A percentile compares a stretch with the other conserved stretches of the same genome.
phyloP scores from a whole-genome alignment of 1,140 invertebrate species.

The Centruroides sculpturatus region DNA sequence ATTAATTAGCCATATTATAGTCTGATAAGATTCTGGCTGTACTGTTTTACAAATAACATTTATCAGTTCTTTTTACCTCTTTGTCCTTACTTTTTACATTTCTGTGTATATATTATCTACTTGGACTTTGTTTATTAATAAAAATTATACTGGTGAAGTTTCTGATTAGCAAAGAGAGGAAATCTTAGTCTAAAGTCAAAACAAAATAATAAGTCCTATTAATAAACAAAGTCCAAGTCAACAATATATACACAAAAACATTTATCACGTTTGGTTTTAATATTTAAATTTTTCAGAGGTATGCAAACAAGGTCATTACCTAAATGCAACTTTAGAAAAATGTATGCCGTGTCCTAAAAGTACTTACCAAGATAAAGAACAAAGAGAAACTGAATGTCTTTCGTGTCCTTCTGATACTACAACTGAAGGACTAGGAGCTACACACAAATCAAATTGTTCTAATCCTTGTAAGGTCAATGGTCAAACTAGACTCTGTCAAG shows the following conservation, averaged over 20 bases:
- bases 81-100: too few relatives aligned
- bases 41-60: background rate
- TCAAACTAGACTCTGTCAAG: slow-evolving; percentile 67
- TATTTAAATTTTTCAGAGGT: slow-evolving; percentile 21
- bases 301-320: slow-evolving; percentile 50
- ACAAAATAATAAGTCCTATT: too few relatives aligned
- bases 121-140: too few relatives aligned
- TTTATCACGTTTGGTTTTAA: background rate
- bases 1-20: too few relatives aligned
- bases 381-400: slow-evolving; percentile 66
- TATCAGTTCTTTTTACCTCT: background rate
- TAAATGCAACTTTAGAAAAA: slow-evolving; percentile 66
- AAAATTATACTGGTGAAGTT: too few relatives aligned
- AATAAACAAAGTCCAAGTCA: background rate
- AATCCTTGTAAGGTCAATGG: slow-evolving; percentile 80
- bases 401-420: slow-evolving; percentile 84
- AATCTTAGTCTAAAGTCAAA: too few relatives aligned
- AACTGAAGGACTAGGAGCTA: slow-evolving; percentile 61
- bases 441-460: slow-evolving; percentile 64
- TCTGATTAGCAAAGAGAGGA: too few relatives aligned
- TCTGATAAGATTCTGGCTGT: background rate
- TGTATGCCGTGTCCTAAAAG: slow-evolving; percentile 82
- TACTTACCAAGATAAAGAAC: slow-evolving; percentile 79
- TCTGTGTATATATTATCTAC: too few relatives aligned
- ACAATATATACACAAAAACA: background rate